Conservation (phyloP, 2,113 vertebrate species). For the Tachysurus fulvidraco region DNA sequence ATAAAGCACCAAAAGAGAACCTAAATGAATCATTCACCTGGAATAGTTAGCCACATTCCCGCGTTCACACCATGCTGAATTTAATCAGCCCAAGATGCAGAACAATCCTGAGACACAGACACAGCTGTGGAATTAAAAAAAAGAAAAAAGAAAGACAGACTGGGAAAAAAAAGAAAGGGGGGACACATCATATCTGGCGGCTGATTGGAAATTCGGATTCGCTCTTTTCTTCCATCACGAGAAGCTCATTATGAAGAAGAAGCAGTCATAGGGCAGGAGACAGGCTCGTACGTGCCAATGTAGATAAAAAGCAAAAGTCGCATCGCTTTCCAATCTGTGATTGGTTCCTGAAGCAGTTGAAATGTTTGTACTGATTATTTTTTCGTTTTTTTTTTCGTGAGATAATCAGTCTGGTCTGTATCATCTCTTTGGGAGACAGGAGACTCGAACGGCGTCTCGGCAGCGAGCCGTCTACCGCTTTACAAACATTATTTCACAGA, state of each 20-base stretch:
- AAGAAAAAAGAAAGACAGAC: too few relatives aligned
- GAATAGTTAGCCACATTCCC: neutral
- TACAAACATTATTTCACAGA: neutral
- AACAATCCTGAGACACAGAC: neutral
- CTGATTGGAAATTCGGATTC: slow-evolving; percentile 34
- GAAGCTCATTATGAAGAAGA: slow-evolving; percentile 31
- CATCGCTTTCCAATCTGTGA: slow-evolving; percentile 7
- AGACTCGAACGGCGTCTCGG: neutral
- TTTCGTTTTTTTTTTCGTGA: neutral
- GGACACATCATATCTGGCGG: neutral
- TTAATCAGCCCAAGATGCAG: slow-evolving; percentile 30
- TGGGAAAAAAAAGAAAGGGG: too few relatives aligned
- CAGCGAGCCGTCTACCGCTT: neutral
- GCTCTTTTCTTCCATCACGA: slow-evolving; percentile 3
- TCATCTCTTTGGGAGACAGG: neutral
- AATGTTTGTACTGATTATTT: neutral
- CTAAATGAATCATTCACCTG: slow-evolving; percentile 26
- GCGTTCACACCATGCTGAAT: neutral
- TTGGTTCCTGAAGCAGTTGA: neutral
- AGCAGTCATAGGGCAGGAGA: slow-evolving; percentile 11
- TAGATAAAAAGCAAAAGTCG: neutral
- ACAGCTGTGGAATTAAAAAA: slow-evolving; percentile 11
- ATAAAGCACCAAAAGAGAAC: slow-evolving; percentile 23
- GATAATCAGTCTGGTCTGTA: neutral
- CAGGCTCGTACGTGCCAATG: neutral